Evolutionary conservation across 2,797 vertebrate genomes (phyloP), one percentile per base, ranked within the genome.

Genomic region (Varecia variegata): DNA sequence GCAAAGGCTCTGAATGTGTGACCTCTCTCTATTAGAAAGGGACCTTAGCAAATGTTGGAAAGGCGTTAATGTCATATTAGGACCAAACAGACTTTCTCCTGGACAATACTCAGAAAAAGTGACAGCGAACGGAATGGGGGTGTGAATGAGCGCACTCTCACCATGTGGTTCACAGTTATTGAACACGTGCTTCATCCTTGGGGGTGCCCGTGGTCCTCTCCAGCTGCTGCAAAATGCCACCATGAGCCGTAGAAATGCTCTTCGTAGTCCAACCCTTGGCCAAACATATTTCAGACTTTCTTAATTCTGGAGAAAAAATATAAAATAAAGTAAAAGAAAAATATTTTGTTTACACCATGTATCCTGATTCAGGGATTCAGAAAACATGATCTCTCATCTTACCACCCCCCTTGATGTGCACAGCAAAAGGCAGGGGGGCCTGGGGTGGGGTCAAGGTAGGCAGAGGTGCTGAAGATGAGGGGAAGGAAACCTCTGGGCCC

Each of bases 31-130:
- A 74, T 52, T 40, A 74, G 54, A 27, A 89, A 90, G 38, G 13
- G 12, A 62, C 35, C n/a, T 65, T 68, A 65, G 15, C 8, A 27
- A 77, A 30, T 3, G 6, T 30, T 38, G 2, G 23, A 81, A 35
- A 71, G 54, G 38, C 1, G 1, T 32, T 45, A 15, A 54, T 2
- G 73, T n/a, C 40, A 5, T 27, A 5, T 88, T 38, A 60, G 62
- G 54, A 47, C 68, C 73, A 47, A 52, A 15, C 12, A 77, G 91
- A 83, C 35, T 67, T 65, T 67, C 76, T 92, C 88, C 65, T 60
- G 5, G n/a, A 70, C 10, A 4, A 20, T 13, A 50, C 56, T 45
- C 45, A 54, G 74, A 18, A 87, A 54, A 56, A 47, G 52, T 15
- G 38, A 50, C 50, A 68, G 23, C 38, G 54, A 56, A n/a, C 3